Base-by-base conservation (phyloP, 2,797 vertebrate species). In the Gorsachius magnificus region DNA sequence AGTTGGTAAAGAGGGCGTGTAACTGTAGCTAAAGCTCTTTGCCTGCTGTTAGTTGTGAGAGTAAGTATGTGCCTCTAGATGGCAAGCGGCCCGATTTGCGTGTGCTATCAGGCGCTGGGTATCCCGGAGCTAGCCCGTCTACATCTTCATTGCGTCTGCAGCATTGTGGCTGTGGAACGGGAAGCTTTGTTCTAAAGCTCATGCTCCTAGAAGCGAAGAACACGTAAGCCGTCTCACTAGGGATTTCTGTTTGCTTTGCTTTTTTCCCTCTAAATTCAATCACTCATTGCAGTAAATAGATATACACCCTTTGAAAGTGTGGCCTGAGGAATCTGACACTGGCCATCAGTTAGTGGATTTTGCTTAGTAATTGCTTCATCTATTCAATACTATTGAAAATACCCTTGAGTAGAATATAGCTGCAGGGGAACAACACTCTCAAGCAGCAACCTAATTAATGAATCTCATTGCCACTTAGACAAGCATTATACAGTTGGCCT, bases 341-440 rank as follows among this genome's bases (percentile, higher is more conserved):
- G 96, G 87, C 87, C 53, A 93, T 94, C 95, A 82, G 94, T 97
- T 93, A 95, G 93, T 96, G 95, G 97, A 92, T 95, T 97, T 97
- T 96, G 95, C 94, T 93, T 86, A 87, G 94, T 95, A 93, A 96
- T 97, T 95, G 95, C 94, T 88, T 92, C 90, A 83, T 97, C 91
- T 90, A 43, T 96, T 96, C 95, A 93, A 96, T 96, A 96, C 79
- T 88, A 97, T 96, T 89, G 89, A 92, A 98, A 97, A 97, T 95
- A 96, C 95, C 94, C 90, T 61, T 82, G 96, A 96, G 95, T 80
- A 29, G 96, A 89, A 80, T 96, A 97, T 96, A 95, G 97, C 97
- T 97, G 94, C 96, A 91, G 89, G 96, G 93, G 78, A 95, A 91
- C 90, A 83, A 65, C 85, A 83, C 58, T 83, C 91, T 14, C 86